Percentiles rank a stretch among this genome's conserved stretches.
Conservation (phyloP, 2,888 invertebrate genomes). For the Schizotus pectinicornis region DNA sequence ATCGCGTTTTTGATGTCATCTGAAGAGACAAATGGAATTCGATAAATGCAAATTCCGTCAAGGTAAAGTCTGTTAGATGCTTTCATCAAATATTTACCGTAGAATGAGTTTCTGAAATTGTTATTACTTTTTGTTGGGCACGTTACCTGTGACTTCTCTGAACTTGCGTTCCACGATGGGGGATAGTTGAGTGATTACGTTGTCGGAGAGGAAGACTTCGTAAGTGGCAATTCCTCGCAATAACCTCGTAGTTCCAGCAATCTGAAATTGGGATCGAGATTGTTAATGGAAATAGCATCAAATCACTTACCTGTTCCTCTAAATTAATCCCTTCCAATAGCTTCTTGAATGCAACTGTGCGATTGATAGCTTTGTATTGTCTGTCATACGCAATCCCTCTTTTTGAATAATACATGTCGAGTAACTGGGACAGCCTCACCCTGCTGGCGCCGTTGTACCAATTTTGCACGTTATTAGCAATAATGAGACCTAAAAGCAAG, state of each 20-base stretch:
- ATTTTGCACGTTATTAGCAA: conserved; percentile 35
- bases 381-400: conserved; percentile 65
- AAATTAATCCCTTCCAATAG: conserved; percentile 57
- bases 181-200: conserved; percentile 61
- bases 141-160: conserved; percentile 60
- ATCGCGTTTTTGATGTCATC: not conserved
- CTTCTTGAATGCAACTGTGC: conserved; percentile 59
- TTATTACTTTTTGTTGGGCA: conserved; percentile 38
- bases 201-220: conserved; percentile 44
- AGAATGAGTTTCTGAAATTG: not conserved
- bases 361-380: conserved; percentile 65
- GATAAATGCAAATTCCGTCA: not conserved
- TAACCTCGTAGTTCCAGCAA: conserved; percentile 50
- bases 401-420: conserved; percentile 73
- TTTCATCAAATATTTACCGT: not conserved
- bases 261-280: conserved; percentile 37
- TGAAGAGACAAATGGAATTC: not conserved
- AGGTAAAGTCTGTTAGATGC: not conserved
- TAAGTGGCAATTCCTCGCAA: conserved; percentile 47
- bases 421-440: conserved; percentile 67
- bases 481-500: conserved; percentile 36
- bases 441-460: conserved; percentile 39
- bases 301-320: conserved; percentile 52
- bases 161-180: conserved; percentile 61
- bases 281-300: not conserved